Base-by-base conservation (phyloP, 2,888 invertebrate species). In the Hipparchia semele region DNA sequence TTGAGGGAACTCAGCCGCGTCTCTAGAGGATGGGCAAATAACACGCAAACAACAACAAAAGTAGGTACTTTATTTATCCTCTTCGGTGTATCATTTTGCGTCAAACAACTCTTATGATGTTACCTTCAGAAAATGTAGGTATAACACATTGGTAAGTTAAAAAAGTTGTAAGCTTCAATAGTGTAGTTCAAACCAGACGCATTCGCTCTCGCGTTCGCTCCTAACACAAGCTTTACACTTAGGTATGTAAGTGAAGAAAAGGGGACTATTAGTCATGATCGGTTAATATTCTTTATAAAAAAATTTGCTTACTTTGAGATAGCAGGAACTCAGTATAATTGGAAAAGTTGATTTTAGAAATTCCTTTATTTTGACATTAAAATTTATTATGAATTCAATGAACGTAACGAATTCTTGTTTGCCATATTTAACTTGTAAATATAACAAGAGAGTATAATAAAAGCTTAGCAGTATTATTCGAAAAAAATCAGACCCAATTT, bases 401-500 rank as follows among this genome's bases (percentile, higher is more conserved):
- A 53, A 53, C 12, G 10, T 4, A 5, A 12, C 4, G 12, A 53
- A 12, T 5, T 3, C 12, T 53, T 5, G 10, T 12, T 53, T 12
- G 10, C 10, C 5, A 56, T 56, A 58, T 39, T 39, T 2, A 39
- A 2, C 39, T 60, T 39, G 10, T 39, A 39, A 69, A 13, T 61
- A 61, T 54, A 61, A 69, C 61, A 54, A 61, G 69, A 51, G 45
- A 2, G n/a, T n/a, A 6, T 1, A 49, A 61, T 53, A 69, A 69
- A 53, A 53, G 61, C n/a, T 49, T 53, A 8, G 9, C 46, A 67
- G 45, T 59, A 59, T 51, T 60, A n/a, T 46, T 53, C 10, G 45
- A 53, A 61, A 58, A 61, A 69, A 45, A 61, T n/a, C n/a, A 49
- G 73, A 70, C 72, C 75, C 75, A 77, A 77, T 77, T 80, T 80